Percentiles rank a stretch among this genome's conserved stretches.
Conservation (phyloP, 2,797 vertebrate genomes). For the Anguilla anguilla region DNA sequence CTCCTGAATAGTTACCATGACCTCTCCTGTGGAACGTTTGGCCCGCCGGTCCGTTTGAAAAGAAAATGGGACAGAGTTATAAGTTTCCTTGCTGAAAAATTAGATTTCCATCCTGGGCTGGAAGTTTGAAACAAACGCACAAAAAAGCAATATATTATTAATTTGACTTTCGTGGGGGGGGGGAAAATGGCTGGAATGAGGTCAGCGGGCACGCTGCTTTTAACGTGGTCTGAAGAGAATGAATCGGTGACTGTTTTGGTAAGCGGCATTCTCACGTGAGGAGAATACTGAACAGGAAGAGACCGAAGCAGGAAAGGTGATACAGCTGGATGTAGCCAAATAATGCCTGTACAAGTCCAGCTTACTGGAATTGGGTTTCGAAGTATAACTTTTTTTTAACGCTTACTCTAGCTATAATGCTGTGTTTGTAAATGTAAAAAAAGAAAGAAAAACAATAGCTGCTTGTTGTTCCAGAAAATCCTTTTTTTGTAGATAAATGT, state of each 20-base stretch:
- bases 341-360: neutral
- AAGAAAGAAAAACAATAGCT: neutral
- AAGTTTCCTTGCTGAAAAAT: constrained; percentile 35
- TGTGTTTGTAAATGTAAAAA: neutral
- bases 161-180: neutral
- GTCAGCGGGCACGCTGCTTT: neutral
- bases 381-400: neutral
- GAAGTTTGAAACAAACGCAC: neutral
- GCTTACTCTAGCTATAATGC: neutral
- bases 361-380: neutral
- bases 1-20: constrained; percentile 75
- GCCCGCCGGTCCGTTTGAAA: constrained; percentile 54
- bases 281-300: constrained; percentile 17
- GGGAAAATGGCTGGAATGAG: neutral
- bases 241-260: constrained; percentile 24
- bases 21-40: constrained; percentile 66
- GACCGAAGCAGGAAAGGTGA: constrained; percentile 12
- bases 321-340: neutral
- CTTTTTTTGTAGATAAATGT: neutral
- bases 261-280: constrained; percentile 32
- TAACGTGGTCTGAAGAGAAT: constrained; percentile 24
- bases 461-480: neutral
- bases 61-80: constrained; percentile 36
- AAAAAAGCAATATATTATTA: neutral
- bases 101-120: neutral